Base-by-base conservation (phyloP, 2,797 vertebrate species). In the Paguma larvata region DNA sequence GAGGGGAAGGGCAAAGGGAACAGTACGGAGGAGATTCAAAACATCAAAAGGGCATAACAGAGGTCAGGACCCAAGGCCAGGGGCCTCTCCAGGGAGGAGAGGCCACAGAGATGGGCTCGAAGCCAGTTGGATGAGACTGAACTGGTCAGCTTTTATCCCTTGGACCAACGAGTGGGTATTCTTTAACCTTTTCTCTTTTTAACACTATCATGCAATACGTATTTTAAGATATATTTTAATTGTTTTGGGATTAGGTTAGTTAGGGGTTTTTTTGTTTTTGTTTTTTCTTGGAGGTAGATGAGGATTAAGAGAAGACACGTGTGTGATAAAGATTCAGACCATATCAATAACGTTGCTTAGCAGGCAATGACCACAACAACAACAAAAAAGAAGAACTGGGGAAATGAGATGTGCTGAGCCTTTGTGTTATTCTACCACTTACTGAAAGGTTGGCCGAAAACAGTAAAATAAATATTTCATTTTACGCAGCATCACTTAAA, bases 401-500 rank as follows among this genome's bases (percentile, higher is more conserved):
- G n/a, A 92, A 97, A 91, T 0, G 23, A 87, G 44, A 63, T 80
- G 73, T 85, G 84, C 25, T 25, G 53, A 89, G 34, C 53, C 23
- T 86, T 46, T 63, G 32, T 68, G 82, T 70, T 82, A 87, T 91
- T 95, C 38, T 94, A 67, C 89, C 91, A 72, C 93, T 96, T 96
- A 96, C 75, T 80, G 88, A 68, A 86, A 94, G 85, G 97, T 83
- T 85, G 94, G 95, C 80, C 27, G 44, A 38, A 97, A 86, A 92
- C 96, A 94, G 88, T 72, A 92, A 95, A 96, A 95, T 94, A 98
- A 96, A 95, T 91, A 87, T 97, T 98, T 97, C 97, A 97, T 96
- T 98, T 82, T 63, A 96, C n/a, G 51, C 63, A 96, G 67, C 32
- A 73, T 34, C 75, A 59, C 34, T 41, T 97, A 94, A 97, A 96